Evolutionary conservation across 2,888 invertebrate genomes (phyloP).

Genomic region (Caprella mutica): DNA sequence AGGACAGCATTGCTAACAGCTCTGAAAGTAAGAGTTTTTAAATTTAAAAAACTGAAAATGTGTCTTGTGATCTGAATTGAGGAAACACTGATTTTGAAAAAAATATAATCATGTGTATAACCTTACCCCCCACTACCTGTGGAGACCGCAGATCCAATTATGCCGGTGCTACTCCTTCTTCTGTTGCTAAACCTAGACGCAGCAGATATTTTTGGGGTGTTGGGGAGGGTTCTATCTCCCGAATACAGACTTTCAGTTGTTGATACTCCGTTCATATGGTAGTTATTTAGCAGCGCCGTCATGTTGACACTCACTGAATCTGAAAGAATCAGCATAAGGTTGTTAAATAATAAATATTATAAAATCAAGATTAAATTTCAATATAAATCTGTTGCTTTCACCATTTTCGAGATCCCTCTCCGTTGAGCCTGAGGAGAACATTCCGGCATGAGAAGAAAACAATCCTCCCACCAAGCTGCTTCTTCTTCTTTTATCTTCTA

Average conservation of each 20-base stretch:
- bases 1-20: conserved; percentile 23
- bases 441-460: too few species aligned
- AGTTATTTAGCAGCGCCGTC: too few species aligned
- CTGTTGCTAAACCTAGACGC: not conserved
- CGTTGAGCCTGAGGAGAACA: too few species aligned
- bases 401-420: too few species aligned
- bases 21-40: not conserved
- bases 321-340: too few species aligned
- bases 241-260: too few species aligned
- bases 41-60: not conserved
- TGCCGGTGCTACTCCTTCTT: not conserved
- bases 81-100: not conserved
- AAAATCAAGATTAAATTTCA: not conserved
- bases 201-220: not conserved
- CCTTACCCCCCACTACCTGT: conserved; percentile 32
- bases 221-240: not conserved
- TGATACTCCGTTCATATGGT: too few species aligned
- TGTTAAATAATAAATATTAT: not conserved
- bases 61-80: not conserved
- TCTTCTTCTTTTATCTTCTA: too few species aligned
- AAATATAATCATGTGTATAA: not conserved
- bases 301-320: too few species aligned
- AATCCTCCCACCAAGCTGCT: too few species aligned
- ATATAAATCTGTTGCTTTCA: too few species aligned
- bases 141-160: conserved; percentile 12